Evolutionary conservation across 1,140 invertebrate species (phyloP).

Genomic region (Drosophila mojavensis): DNA sequence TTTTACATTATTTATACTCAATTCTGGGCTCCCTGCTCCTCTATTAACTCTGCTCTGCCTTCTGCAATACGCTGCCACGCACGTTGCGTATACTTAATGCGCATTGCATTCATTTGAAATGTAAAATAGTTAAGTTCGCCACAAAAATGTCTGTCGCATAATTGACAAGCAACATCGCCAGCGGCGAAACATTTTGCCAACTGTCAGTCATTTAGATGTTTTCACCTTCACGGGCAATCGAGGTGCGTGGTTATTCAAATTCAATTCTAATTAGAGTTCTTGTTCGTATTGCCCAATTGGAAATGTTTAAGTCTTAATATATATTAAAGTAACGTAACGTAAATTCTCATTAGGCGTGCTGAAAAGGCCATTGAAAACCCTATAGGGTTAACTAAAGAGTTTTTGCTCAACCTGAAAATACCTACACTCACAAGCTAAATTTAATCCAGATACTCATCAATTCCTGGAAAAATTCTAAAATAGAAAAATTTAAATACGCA

Average conservation of each 20-base stretch:
- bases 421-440: too few relatives aligned
- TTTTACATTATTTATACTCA: constrained; percentile 74
- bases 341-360: neutral
- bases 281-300: neutral
- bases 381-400: too few relatives aligned
- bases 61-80: constrained; percentile 27
- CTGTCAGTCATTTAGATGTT: constrained; percentile 70
- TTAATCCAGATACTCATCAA: too few relatives aligned
- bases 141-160: constrained; percentile 57
- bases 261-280: constrained; percentile 6
- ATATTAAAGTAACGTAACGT: neutral
- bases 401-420: too few relatives aligned
- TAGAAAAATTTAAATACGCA: too few relatives aligned
- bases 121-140: constrained; percentile 69
- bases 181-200: neutral
- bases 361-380: too few relatives aligned
- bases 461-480: too few relatives aligned
- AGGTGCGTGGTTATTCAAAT: neutral
- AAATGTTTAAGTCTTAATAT: too few relatives aligned
- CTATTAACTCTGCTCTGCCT: neutral
- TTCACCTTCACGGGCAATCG: constrained; percentile 51
- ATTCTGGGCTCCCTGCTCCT: constrained; percentile 35
- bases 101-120: constrained; percentile 69
- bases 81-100: constrained; percentile 67
- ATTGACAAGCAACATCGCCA: constrained; percentile 43